Evolutionary conservation across 2,797 vertebrate genomes (phyloP), one percentile per base, ranked within the genome.

Genomic region (Hirundo rustica): DNA sequence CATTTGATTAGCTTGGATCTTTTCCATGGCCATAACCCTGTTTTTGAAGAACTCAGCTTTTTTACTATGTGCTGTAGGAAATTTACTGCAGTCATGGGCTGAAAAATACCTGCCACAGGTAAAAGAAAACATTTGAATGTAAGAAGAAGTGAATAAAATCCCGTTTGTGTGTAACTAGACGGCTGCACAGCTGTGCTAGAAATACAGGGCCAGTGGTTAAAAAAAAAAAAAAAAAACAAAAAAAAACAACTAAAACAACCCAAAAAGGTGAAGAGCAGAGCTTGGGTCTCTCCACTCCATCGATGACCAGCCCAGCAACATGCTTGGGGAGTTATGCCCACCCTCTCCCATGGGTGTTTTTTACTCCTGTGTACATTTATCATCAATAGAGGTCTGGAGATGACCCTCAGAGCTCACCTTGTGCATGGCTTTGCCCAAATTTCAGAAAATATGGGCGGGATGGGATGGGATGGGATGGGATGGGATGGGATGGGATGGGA

Each of bases 1-100:
- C 77, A 51, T 92, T 95, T 94, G 80, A 95, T 95, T 94, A 95
- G 88, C 61, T 90, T 94, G 95, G 93, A 92, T 92, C 74, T 30
- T 76, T 93, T 96, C 89, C 93, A 87, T 10, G 26, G n/a, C 53
- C 77, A 58, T 92, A 54, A 13, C n/a, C 64, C 71, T 88, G 38
- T 45, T 92, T 90, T 77, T 85, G 16, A 94, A 76, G 77, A 88
- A 50, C 64, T 91, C 76, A 61, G 53, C 45, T 25, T 92, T 85
- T 95, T 70, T 74, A 60, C 20, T 71, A 14, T 19, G 19, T 84
- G 60, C 60, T 78, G 61, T 30, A 79, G 58, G 30, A 95, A 71
- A 62, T 68, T 67, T 71, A 42, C 65, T 50, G 67, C 44, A 68
- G 68, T 17, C 42, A 55, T 1, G 26, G 50, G 38, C 66, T 86